phyloP scores from a whole-genome alignment of 1,140 invertebrate species.

The Drosophila sulfurigaster region DNA sequence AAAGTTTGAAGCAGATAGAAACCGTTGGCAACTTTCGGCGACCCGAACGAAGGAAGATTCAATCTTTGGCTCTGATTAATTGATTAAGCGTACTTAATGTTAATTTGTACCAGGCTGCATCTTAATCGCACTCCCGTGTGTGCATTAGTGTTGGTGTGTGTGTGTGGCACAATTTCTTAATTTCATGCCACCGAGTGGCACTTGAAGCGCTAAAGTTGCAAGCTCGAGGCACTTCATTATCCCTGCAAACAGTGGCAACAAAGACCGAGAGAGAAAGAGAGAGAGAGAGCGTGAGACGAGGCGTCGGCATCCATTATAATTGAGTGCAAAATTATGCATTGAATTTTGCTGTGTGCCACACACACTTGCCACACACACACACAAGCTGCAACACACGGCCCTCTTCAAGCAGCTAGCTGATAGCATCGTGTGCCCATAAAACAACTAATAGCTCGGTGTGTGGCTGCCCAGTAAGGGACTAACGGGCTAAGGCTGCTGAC shows the following conservation, averaged over 20 bases:
- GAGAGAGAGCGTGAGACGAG: neutral
- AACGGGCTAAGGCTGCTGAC: constrained; percentile 25
- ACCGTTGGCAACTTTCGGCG: neutral
- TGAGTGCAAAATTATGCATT: constrained; percentile 83
- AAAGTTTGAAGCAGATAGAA: constrained; percentile 42
- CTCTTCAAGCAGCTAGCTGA: constrained; percentile 51
- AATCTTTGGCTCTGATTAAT: constrained; percentile 62
- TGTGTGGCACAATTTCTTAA: constrained; percentile 54
- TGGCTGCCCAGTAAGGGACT: constrained; percentile 26
- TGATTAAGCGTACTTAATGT: constrained; percentile 70
- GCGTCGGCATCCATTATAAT: constrained; percentile 69
- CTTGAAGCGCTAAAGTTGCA: constrained; percentile 54
- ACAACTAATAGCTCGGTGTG: constrained; percentile 67
- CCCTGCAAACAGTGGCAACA: constrained; percentile 22
- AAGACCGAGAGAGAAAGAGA: no score
- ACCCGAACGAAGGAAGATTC: neutral
- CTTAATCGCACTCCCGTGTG: constrained; percentile 31
- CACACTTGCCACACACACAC: neutral
- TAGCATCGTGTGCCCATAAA: constrained; percentile 71
- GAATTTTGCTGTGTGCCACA: constrained; percentile 52
- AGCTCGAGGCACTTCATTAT: constrained; percentile 61
- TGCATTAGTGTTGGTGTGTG: no score
- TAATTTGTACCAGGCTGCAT: constrained; percentile 54
- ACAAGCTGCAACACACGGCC: constrained; percentile 30
- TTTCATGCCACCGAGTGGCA: constrained; percentile 40